A percentile compares a stretch with the other conserved stretches of the same genome.
Evolutionary conservation across 2,113 vertebrate genomes (phyloP).

Genomic region (Myanophis thanlyinensis): DNA sequence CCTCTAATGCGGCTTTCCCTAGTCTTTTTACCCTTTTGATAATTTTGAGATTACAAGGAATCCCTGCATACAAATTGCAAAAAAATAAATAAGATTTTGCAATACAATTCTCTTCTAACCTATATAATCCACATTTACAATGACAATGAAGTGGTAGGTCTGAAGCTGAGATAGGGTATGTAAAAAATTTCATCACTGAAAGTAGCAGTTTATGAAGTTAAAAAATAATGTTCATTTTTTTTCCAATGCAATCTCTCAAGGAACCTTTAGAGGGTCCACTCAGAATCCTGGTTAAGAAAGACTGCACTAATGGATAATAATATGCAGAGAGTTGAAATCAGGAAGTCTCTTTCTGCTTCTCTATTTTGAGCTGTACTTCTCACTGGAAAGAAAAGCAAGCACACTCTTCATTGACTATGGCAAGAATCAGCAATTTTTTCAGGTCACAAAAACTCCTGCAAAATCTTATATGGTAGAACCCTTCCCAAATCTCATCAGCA

Average conservation of each 20-base stretch:
- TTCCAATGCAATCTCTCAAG: neutral
- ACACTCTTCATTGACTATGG: neutral
- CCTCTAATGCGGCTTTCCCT: too few relatives aligned
- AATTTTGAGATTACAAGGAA: neutral
- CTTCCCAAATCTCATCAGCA: neutral
- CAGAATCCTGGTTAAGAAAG: neutral
- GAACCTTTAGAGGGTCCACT: neutral
- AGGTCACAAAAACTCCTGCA: neutral
- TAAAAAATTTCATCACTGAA: neutral
- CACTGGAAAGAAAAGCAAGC: neutral
- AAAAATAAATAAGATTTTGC: neutral
- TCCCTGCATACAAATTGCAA: neutral
- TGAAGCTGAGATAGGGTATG: neutral
- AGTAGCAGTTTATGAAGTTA: neutral
- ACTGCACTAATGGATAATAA: neutral
- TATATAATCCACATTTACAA: neutral
- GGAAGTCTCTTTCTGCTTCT: neutral
- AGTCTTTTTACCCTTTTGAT: neutral
- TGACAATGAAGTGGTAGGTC: neutral
- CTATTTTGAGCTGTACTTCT: neutral
- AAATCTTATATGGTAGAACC: neutral
- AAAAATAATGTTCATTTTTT: neutral
- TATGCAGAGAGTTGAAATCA: neutral
- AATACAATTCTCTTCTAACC: neutral
- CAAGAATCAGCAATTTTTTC: neutral